Evolutionary conservation across 2,888 invertebrate genomes (phyloP), one percentile per base, ranked within the genome.

Genomic region (Eupithecia insigniata): DNA sequence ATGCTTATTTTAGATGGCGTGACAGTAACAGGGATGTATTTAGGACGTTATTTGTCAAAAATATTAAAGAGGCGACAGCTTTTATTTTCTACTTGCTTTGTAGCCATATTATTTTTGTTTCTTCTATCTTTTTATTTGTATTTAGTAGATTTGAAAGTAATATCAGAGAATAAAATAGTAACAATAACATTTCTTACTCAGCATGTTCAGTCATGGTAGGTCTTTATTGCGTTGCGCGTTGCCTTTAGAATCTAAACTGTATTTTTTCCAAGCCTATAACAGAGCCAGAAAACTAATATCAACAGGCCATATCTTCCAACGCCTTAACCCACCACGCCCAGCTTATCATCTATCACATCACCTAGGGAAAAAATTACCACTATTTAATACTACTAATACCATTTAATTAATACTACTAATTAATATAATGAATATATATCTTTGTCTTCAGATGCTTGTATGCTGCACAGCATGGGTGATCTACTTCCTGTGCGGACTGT

Each of bases 1-100:
- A 85, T 87, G 83, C 67, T 86, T 0, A 79, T 83, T 30, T 72
- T 87, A 43, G 86, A 86, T 60, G 84, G 82, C 2, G 74, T 85
- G 0, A 84, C 84, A 0, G 78, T 86, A 1, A 28, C 76, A 0
- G 82, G 83, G 1, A 85, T 83, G 83, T 85, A 85, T 66, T 14
- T 82, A 16, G 87, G 87, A 0, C 83, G 86, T 74, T 65, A 69
- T 6, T 28, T 85, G 12, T 72, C 83, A 1, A 84, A 80, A 67
- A 70, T 81, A 58, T 36, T 85, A 6, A 83, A 79, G 65, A 78
- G 85, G 68, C 72, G 87, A 12, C 82, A 79, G 12, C 71, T 84
- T 46, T 72, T 85, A 8, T 74, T 82, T 12, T 69, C 69, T 0
- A 73, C 83, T 0, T 82, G 84, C 0, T 51, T 73, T 0, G 51